Evolutionary conservation across 1,140 invertebrate species (phyloP), one percentile per base, ranked within the genome.

Genomic region (Drosophila arizonae): DNA sequence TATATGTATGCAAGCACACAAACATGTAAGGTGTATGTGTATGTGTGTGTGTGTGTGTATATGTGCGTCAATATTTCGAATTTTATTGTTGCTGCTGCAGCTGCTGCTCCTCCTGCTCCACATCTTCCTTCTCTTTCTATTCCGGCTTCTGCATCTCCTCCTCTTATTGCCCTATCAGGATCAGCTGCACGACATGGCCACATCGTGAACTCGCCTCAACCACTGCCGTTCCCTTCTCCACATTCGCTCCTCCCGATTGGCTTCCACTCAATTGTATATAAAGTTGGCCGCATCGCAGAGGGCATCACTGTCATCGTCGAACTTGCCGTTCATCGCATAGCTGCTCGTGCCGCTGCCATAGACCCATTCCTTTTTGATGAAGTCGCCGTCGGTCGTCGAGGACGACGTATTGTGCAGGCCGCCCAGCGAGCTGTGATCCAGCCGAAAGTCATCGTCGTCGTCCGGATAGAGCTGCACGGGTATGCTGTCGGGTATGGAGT

Each of bases 301-400:
- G 2, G 90, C 90, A 79, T 91, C 90, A 70, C 90, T 91, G 24
- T 91, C 90, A 60, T 91, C 90, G 62, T 91, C 90, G 43, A 91
- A 91, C 50, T 91, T 91, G 6, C 87, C 88, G 43, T 90, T 90
- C 86, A 91, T 91, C 45, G 90, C 85, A 69, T 91, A 91, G 70
- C 76, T 90, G 80, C 79, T 90, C 50, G 87, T 77, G 61, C 86
- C 85, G 28, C 72, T 72, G 50, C 90, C 90, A 60, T 91, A 91
- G 17, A 85, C 90, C 90, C 90, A 91, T 79, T 91, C 90, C 76
- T 91, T 91, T 26, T 91, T 91, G 8, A 91, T 91, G 36, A 90
- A 91, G 55, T 91, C 90, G 15, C 90, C 90, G 57, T 91, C 90
- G 10, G 82, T 91, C 9, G 90, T 91, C 26, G 90, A 90, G 1